Conservation (phyloP, 2,888 invertebrate species). For the Amphipyra tragopoginis region DNA sequence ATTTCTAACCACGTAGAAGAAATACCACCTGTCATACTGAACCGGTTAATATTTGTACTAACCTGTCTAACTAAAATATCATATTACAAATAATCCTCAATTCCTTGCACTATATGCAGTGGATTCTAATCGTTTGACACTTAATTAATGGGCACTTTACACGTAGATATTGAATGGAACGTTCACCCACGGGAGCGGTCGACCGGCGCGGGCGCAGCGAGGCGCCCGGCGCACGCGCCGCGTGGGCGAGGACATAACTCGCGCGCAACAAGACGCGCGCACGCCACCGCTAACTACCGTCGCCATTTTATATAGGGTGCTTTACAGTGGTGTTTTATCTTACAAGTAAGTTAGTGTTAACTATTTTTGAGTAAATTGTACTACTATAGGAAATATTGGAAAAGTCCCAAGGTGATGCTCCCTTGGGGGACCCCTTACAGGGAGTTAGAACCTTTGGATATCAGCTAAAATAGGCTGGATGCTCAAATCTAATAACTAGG, state of each 20-base stretch:
- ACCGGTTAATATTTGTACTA: conserved; percentile 14
- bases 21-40: conserved; percentile 19
- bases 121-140: conserved; percentile 58
- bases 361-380: too few relatives aligned
- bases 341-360: neutral
- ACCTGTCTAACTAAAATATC: conserved; percentile 41
- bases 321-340: conserved; percentile 2
- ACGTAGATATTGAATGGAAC: conserved; percentile 59
- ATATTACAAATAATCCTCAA: conserved; percentile 45
- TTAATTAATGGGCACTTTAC: conserved; percentile 65
- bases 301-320: conserved; percentile 72
- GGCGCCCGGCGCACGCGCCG: conserved; percentile 67
- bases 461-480: too few relatives aligned
- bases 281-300: conserved; percentile 84
- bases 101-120: conserved; percentile 34
- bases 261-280: conserved; percentile 84
- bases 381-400: too few relatives aligned
- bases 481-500: too few relatives aligned
- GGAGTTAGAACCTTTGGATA: too few relatives aligned
- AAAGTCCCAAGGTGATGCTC: too few relatives aligned
- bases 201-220: conserved; percentile 52
- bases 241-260: conserved; percentile 85
- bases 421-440: too few relatives aligned
- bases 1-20: conserved; percentile 3
- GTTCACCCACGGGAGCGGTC: conserved; percentile 52